A percentile compares a stretch with the other conserved stretches of the same genome.
Evolutionary conservation across 2,113 vertebrate genomes (phyloP).

Genomic region (Callipepla californica): DNA sequence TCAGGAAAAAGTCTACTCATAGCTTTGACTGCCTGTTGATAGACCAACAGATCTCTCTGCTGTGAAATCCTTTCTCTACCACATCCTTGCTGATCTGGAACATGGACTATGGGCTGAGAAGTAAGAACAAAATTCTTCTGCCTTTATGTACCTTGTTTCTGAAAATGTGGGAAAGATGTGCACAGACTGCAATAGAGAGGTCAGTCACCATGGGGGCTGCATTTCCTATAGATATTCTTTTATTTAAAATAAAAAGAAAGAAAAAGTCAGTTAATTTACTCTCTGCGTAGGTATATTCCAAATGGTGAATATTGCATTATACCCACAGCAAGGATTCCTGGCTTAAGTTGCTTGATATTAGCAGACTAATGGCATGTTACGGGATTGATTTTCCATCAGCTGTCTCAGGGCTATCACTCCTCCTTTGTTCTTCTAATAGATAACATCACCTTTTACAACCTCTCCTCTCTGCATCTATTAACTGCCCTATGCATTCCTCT

Average conservation of each 20-base stretch:
- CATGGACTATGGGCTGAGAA: neutral
- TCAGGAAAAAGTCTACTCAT: conserved; percentile 33
- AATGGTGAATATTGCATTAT: conserved; percentile 26
- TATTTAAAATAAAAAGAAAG: neutral
- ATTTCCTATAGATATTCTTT: neutral
- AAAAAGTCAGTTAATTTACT: neutral
- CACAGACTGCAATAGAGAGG: neutral
- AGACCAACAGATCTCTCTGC: conserved; percentile 53
- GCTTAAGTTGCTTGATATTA: conserved; percentile 51
- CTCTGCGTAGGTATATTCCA: neutral
- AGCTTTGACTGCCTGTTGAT: conserved; percentile 60
- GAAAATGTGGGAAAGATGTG: neutral
- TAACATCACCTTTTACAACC: conserved; percentile 32
- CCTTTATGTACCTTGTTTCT: neutral
- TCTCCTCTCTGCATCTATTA: conserved; percentile 5
- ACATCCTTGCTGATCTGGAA: neutral
- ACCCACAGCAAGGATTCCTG: conserved; percentile 3
- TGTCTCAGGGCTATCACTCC: conserved; percentile 34
- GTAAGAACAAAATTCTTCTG: neutral
- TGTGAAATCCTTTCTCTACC: conserved; percentile 1
- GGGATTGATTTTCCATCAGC: conserved; percentile 55
- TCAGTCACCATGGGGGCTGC: neutral
- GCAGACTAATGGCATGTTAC: conserved; percentile 47
- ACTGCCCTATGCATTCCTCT: neutral
- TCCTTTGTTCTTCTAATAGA: conserved; percentile 60